Evolutionary conservation across 2,797 vertebrate species (phyloP), one percentile per base, ranked within the genome.

Genomic region (Spinus olivaceus): DNA sequence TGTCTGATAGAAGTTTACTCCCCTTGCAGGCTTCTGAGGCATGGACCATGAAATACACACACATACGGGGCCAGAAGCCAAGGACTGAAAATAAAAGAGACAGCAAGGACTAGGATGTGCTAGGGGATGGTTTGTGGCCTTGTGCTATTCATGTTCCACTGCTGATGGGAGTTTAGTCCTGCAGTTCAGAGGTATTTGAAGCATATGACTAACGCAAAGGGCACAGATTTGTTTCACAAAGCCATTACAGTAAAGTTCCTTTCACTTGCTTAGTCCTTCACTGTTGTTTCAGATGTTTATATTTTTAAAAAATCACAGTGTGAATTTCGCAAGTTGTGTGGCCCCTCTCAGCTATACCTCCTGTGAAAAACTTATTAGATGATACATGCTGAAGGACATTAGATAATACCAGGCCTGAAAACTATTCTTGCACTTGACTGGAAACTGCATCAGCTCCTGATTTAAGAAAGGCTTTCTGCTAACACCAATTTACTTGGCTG

Each of bases 81-180:
- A 73, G 87, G 57, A 21, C 30, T 77, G 53, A 39, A 56, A 87
- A 60, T 64, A 37, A 37, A 35, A 64, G 41, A 78, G 60, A 23
- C 4, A 61, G 19, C 16, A 41, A 44, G 64, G 51, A 65, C 24
- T 1, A 0, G 46, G 32, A 19, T 74, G 24, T 2, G 0, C 30
- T 50, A 27, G n/a, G 41, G 18, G 7, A 4, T 59, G 54, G 8
- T 56, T 50, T 77, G 22, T 85, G 67, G 44, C 21, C 17, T n/a
- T 66, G 14, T 59, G 44, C 57, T n/a, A 2, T 88, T 90, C 22
- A 4, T 85, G 64, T 79, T 64, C 17, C 22, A 7, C 37, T 53
- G 49, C 46, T 80, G 28, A 28, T 64, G 60, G 35, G 35, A 41
- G 16, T 56, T 66, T 35, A 8, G 41, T 50, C 24, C 10, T 35